Percentiles rank a stretch among this genome's conserved stretches.
phyloP scores from a whole-genome alignment of 1,140 invertebrate species.

The Drosophila tristis region DNA sequence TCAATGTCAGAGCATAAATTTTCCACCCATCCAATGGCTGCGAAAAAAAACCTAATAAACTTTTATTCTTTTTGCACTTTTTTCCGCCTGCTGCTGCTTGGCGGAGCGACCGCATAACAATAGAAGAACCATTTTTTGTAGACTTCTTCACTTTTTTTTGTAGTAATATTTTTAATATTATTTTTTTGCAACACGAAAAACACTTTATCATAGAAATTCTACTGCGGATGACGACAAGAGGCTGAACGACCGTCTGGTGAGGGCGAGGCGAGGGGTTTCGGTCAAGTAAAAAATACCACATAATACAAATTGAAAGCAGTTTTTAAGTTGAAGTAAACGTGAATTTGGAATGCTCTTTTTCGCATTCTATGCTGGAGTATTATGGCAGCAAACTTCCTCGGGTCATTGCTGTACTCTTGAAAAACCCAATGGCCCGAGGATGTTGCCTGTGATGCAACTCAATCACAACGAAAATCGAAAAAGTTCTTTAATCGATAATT shows the following conservation, averaged over 20 bases:
- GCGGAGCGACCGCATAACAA: constrained; percentile 57
- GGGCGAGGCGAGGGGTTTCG: neutral
- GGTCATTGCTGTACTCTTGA: too few relatives aligned
- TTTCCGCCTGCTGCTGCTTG: constrained; percentile 6
- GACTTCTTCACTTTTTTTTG: constrained; percentile 65
- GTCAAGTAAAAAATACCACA: constrained; percentile 1
- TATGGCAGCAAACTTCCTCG: too few relatives aligned
- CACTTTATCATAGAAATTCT: constrained; percentile 63
- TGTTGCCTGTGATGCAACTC: too few relatives aligned
- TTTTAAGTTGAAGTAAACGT: too few relatives aligned
- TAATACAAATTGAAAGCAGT: neutral
- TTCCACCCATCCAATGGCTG: constrained; percentile 48
- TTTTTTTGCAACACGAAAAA: constrained; percentile 49
- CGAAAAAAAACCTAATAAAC: constrained; percentile 55
- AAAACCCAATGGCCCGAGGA: too few relatives aligned
- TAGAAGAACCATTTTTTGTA: constrained; percentile 57
- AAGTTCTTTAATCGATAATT: too few relatives aligned
- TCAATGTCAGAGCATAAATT: constrained; percentile 65
- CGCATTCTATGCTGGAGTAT: too few relatives aligned
- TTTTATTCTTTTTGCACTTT: constrained; percentile 50
- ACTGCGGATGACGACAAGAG: constrained; percentile 45
- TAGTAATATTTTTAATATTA: constrained; percentile 39
- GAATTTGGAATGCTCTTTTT: too few relatives aligned
- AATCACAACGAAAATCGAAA: too few relatives aligned
- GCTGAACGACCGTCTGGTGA: constrained; percentile 4